Evolutionary conservation across 2,888 invertebrate genomes (phyloP).

Genomic region (Xanthostigma xanthostigma): DNA sequence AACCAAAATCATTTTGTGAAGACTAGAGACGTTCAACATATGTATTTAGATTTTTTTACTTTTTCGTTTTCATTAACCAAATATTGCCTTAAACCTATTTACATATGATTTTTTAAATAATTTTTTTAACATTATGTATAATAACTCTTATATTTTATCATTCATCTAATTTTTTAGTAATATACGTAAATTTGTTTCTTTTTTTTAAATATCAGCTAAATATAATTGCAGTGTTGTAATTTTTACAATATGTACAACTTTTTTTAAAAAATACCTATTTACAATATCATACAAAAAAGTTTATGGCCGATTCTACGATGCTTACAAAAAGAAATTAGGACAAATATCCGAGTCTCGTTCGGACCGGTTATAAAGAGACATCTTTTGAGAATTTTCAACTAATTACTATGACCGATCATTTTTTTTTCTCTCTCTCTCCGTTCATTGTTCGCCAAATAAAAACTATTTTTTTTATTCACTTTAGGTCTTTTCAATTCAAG

Average conservation of each 20-base stretch:
- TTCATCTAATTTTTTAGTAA: constrained; percentile 2
- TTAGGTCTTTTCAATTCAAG: neutral
- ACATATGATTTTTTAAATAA: constrained; percentile 2
- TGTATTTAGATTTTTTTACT: too few relatives aligned
- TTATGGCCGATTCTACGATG: neutral
- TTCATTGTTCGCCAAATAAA: too few relatives aligned
- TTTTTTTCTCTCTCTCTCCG: too few relatives aligned
- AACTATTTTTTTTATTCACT: too few relatives aligned
- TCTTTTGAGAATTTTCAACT: too few relatives aligned
- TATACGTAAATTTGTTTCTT: constrained; percentile 6
- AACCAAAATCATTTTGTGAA: too few relatives aligned
- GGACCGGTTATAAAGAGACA: too few relatives aligned
- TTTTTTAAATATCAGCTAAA: constrained; percentile 6
- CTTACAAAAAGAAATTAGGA: too few relatives aligned
- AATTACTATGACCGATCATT: too few relatives aligned
- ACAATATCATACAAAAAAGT: neutral
- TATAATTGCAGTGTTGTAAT: constrained; percentile 3
- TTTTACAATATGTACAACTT: constrained; percentile 2
- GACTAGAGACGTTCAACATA: too few relatives aligned
- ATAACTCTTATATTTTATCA: constrained; percentile 3
- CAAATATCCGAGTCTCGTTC: too few relatives aligned
- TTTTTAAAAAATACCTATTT: neutral
- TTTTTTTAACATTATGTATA: constrained; percentile 3
- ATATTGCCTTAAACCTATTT: constrained; percentile 6
- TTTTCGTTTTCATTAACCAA: too few relatives aligned